phyloP scores from a whole-genome alignment of 1,140 invertebrate genomes.

The Plectrocnemia conspersa region DNA sequence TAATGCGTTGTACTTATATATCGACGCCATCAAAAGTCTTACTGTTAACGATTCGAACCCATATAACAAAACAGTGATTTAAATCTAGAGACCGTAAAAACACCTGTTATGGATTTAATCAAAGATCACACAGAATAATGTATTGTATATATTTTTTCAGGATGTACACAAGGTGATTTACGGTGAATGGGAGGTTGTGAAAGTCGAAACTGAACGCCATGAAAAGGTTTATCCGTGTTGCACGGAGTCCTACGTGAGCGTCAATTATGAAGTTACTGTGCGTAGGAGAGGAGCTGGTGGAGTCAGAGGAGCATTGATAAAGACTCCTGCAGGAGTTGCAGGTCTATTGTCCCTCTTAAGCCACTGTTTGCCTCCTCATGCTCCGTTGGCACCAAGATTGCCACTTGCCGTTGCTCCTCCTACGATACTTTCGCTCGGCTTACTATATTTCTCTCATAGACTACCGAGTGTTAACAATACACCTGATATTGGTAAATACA shows the following conservation, averaged over 20 bases:
- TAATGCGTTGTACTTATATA: no score
- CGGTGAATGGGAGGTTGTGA: slow-evolving; percentile 56
- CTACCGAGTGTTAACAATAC: slow-evolving; percentile 54
- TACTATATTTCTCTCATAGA: slow-evolving; percentile 61
- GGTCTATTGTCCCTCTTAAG: slow-evolving; percentile 53
- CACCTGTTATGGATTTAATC: no score
- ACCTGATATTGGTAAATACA: slow-evolving; percentile 52
- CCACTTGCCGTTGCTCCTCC: slow-evolving; percentile 51
- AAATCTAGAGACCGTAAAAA: no score
- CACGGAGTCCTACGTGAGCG: slow-evolving; percentile 51
- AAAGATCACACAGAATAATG: no score
- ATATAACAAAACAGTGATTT: no score
- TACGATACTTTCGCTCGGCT: slow-evolving; percentile 56
- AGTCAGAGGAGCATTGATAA: slow-evolving; percentile 8
- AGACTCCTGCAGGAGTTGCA: slow-evolving; percentile 31
- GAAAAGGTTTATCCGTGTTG: slow-evolving; percentile 52
- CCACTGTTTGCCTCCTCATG: slow-evolving; percentile 57
- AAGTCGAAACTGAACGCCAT: slow-evolving; percentile 42
- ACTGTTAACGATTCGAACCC: no score
- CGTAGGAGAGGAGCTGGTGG: slow-evolving; percentile 13
- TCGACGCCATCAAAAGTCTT: no score
- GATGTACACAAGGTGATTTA: slow-evolving; percentile 40
- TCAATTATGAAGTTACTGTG: slow-evolving; percentile 22
- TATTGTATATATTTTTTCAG: slow-evolving; percentile 9
- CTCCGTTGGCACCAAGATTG: slow-evolving; percentile 54